Evolutionary conservation across 2,113 vertebrate genomes (phyloP).

Genomic region (Colossoma macropomum): DNA sequence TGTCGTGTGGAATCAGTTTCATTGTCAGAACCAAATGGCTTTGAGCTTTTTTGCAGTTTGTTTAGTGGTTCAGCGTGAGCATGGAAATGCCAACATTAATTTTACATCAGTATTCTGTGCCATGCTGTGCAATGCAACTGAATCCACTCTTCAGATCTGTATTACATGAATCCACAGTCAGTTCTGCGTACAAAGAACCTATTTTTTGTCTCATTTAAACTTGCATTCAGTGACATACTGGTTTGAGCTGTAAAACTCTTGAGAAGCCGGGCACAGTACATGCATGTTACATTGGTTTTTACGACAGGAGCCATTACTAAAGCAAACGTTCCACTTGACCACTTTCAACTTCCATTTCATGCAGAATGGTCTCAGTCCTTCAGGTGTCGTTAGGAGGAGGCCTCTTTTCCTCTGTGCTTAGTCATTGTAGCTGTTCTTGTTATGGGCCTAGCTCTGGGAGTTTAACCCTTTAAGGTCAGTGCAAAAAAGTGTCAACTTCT

Average conservation of each 20-base stretch:
- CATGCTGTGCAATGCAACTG: not conserved
- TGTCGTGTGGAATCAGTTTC: not conserved
- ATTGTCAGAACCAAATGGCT: not conserved
- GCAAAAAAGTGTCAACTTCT: too few species aligned
- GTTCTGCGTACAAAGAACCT: not conserved
- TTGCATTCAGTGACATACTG: too few species aligned
- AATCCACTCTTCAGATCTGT: not conserved
- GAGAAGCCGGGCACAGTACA: not conserved
- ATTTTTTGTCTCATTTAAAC: not conserved
- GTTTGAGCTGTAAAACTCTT: not conserved
- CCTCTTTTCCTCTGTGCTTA: not conserved
- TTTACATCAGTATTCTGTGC: not conserved
- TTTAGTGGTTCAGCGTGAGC: conserved; percentile 16
- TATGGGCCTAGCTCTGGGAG: not conserved
- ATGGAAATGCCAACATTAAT: conserved; percentile 18
- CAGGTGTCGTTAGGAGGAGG: not conserved
- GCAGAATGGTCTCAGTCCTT: not conserved
- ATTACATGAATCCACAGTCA: conserved; percentile 1
- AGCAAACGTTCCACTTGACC: conserved; percentile 5
- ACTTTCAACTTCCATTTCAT: conserved; percentile 12
- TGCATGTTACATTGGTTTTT: conserved; percentile 11
- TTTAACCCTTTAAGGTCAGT: conserved; percentile 1
- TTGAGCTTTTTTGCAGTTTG: conserved; percentile 1
- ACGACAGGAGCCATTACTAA: conserved; percentile 22
- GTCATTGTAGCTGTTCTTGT: not conserved